Base-by-base conservation (phyloP, 2,797 vertebrate species). In the Decapterus maruadsi region DNA sequence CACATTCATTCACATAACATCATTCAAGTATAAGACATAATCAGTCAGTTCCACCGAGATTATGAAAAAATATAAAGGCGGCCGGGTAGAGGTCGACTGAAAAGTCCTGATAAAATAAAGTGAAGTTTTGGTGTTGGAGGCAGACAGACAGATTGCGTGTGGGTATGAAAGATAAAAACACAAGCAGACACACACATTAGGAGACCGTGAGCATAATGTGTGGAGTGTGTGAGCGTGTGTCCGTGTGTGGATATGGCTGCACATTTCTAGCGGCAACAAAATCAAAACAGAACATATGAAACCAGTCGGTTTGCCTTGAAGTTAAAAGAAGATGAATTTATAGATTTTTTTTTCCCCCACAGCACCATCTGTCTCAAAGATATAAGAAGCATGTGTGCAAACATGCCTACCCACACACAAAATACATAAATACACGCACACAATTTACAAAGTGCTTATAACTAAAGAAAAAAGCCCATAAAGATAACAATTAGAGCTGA, bases 241-340 rank as follows among this genome's bases (percentile, higher is more conserved):
- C 48, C 38, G 50, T n/a, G 55, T 34, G 43, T 40, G 54, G 3
- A 8, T 31, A 45, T 22, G 48, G 0, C 19, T 50, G 38, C 2
- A 2, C 54, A 43, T 68, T 48, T 78, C 56, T 58, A 12, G 55
- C 57, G 67, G 60, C 71, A 68, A 71, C 57, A 63, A 50, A 80
- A 68, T 64, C 60, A 74, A 67, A 80, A 68, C 54, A 50, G 48
- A 74, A 78, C 65, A 66, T 72, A 80, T 77, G 61, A 76, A 72
- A 75, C 38, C 64, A 57, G 76, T 38, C 68, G 26, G 60, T 84
- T 82, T 87, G 81, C 64, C 77, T 79, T 84, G 42, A 65, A 80
- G 75, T 84, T 57, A 87, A 81, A 72, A 75, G 68, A 75, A 83
- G 77, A 87, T 82, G 79, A 86, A 69, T 82, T 84, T 81, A 84